Evolutionary conservation across 2,113 vertebrate genomes (phyloP).

Genomic region (Pseudolaguvia tuberculata): DNA sequence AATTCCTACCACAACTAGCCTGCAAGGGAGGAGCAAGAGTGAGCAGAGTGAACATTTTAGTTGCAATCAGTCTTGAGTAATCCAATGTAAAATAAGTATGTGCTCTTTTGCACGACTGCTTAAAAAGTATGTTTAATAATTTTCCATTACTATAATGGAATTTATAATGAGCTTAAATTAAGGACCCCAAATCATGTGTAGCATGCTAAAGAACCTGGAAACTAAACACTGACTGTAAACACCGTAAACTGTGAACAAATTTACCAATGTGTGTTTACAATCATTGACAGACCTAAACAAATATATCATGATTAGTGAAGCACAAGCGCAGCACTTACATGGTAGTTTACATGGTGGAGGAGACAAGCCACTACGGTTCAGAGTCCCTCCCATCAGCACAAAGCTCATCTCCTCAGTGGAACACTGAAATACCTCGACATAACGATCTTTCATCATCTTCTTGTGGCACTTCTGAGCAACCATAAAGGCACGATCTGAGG

Average conservation of each 20-base stretch:
- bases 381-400: conserved; percentile 93
- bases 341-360: conserved; percentile 97
- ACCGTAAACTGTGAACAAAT: no score
- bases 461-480: conserved; percentile 94
- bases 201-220: no score
- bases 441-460: conserved; percentile 96
- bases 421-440: conserved; percentile 96
- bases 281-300: no score
- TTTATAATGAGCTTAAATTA: no score
- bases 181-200: not conserved
- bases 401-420: conserved; percentile 98
- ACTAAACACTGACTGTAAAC: no score
- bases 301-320: no score
- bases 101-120: no score
- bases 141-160: no score
- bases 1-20: not conserved
- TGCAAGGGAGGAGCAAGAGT: not conserved
- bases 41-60: not conserved
- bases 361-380: conserved; percentile 94
- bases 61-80: no score
- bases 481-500: conserved; percentile 83
- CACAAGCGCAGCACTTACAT: conserved; percentile 71
- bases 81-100: no score
- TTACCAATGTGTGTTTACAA: no score
- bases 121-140: no score